Percentiles rank a stretch among this genome's conserved stretches.
Evolutionary conservation across 1,140 invertebrate species (phyloP).

Genomic region (Paraescarpia echinospica): DNA sequence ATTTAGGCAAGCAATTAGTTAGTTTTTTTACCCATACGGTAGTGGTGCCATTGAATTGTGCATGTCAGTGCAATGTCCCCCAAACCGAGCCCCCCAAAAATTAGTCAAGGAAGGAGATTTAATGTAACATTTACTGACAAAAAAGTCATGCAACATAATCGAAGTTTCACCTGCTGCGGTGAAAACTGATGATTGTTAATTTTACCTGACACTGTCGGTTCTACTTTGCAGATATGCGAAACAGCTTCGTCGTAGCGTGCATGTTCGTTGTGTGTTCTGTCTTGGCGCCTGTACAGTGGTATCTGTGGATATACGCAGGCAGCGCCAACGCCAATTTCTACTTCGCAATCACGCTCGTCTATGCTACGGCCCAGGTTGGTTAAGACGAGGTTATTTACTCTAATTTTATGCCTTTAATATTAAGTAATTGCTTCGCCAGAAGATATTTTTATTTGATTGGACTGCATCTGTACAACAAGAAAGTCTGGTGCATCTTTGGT

Average conservation of each 20-base stretch:
- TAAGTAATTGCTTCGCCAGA: too few relatives aligned
- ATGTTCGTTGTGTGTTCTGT: constrained; percentile 85
- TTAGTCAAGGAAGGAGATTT: too few relatives aligned
- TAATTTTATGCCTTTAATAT: neutral
- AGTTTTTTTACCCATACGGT: too few relatives aligned
- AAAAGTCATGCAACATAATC: neutral
- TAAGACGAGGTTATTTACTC: neutral
- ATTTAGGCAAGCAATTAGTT: too few relatives aligned
- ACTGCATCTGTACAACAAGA: neutral
- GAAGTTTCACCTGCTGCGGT: neutral
- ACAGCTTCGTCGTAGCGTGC: constrained; percentile 87
- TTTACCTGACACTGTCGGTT: neutral
- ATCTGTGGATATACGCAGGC: constrained; percentile 96
- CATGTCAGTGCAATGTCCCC: too few relatives aligned
- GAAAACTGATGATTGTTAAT: neutral
- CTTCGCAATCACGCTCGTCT: constrained; percentile 95
- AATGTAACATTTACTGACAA: too few relatives aligned
- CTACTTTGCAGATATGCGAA: constrained; percentile 66
- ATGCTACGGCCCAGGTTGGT: constrained; percentile 79
- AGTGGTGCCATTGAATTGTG: too few relatives aligned
- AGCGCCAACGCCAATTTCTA: constrained; percentile 99
- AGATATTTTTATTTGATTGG: neutral
- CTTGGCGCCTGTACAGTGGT: constrained; percentile 92
- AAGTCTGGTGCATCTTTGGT: neutral
- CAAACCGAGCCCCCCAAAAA: too few relatives aligned